phyloP scores from a whole-genome alignment of 2,113 vertebrate genomes.

The Esox niger region DNA sequence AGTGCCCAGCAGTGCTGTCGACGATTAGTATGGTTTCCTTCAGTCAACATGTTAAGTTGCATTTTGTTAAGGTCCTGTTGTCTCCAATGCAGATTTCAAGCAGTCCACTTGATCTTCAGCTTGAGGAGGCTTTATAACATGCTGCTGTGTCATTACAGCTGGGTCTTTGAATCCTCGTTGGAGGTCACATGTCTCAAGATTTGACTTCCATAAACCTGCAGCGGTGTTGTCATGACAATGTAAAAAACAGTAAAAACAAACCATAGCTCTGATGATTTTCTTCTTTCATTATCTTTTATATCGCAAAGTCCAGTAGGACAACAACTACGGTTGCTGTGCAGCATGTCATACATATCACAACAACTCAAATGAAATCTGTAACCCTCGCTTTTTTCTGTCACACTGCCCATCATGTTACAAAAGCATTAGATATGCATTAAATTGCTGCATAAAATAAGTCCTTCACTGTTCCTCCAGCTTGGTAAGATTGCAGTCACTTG shows the following conservation, averaged over 20 bases:
- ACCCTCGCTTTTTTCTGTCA: conserved; percentile 10
- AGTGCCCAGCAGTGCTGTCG: neutral
- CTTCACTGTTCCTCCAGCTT: conserved; percentile 6
- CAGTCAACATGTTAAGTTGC: neutral
- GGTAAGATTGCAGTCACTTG: conserved; percentile 10
- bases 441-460: conserved; percentile 20
- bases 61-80: neutral
- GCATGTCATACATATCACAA: neutral
- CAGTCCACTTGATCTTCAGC: neutral
- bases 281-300: neutral
- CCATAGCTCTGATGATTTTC: neutral
- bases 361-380: neutral
- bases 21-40: neutral
- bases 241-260: too few relatives aligned
- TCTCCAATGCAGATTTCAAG: neutral
- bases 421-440: conserved; percentile 35
- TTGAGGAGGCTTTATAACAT: neutral
- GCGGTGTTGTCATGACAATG: too few relatives aligned
- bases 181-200: too few relatives aligned
- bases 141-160: too few relatives aligned
- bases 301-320: neutral
- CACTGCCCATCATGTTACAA: conserved; percentile 7
- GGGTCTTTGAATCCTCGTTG: too few relatives aligned
- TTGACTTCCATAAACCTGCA: too few relatives aligned
- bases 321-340: neutral